phyloP scores from a whole-genome alignment of 2,797 vertebrate genomes.

The Sebastes trivittatus region DNA sequence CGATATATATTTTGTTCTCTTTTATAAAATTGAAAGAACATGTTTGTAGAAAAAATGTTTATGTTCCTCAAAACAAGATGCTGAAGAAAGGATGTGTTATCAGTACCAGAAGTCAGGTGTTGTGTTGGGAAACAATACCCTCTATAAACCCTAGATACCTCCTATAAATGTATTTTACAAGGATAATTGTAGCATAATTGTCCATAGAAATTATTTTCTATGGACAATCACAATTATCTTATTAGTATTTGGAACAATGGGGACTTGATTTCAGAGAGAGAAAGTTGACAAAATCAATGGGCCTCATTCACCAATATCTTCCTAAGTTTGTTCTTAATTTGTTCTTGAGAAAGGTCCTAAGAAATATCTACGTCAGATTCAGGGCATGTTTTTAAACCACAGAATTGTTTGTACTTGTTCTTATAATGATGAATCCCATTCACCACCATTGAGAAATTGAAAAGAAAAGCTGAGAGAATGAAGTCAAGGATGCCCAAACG shows the following conservation, averaged over 20 bases:
- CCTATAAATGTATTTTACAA: neutral
- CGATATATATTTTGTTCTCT: accelerated
- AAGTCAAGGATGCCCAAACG: neutral
- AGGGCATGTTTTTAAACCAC: accelerated
- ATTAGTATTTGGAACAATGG: neutral
- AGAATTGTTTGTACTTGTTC: too few species aligned
- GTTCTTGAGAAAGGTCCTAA: neutral
- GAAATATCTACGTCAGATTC: neutral
- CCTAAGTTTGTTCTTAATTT: neutral
- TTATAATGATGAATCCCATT: neutral
- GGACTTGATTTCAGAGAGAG: neutral
- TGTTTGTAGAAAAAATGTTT: neutral
- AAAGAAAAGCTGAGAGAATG: neutral
- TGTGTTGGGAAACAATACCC: neutral
- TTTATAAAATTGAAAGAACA: neutral
- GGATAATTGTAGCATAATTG: neutral
- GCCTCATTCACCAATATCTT: neutral
- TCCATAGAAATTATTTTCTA: neutral
- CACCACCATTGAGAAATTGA: neutral
- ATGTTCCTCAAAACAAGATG: neutral
- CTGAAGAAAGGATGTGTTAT: neutral
- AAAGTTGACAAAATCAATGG: neutral
- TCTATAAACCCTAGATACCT: too few species aligned
- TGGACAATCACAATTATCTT: neutral
- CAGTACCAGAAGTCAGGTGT: neutral